These are phyloP conservation scores for Montipora capitata DNA, from an alignment of 92 coral and sea anemone species.

Conservation along the genomic window DNA sequence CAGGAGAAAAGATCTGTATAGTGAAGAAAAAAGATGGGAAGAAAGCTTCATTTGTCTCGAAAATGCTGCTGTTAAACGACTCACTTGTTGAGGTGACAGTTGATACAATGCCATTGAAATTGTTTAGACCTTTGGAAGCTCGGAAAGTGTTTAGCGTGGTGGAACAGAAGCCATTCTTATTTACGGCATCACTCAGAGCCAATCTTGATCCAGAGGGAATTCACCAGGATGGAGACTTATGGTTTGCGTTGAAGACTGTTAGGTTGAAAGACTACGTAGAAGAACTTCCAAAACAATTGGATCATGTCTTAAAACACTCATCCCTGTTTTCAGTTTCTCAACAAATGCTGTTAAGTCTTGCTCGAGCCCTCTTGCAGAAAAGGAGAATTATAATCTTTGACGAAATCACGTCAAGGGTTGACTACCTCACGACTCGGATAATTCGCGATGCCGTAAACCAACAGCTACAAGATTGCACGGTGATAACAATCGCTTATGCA, in stretches of 20 bases:
- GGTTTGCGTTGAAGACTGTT: slow-evolving; percentile 65
- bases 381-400: slow-evolving; percentile 57
- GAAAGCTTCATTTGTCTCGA: slow-evolving; percentile 43
- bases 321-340: slow-evolving; percentile 37
- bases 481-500: slow-evolving; percentile 47
- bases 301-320: slow-evolving; percentile 23
- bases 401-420: slow-evolving; percentile 43
- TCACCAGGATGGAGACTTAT: slow-evolving; percentile 55
- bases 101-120: slow-evolving; percentile 40
- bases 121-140: slow-evolving; percentile 40
- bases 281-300: slow-evolving; percentile 57
- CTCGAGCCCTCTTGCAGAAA: slow-evolving; percentile 55
- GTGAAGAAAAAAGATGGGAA: slow-evolving; percentile 38
- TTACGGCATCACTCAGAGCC: slow-evolving; percentile 52
- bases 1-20: slow-evolving; percentile 54
- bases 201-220: slow-evolving; percentile 71
- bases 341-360: slow-evolving; percentile 45
- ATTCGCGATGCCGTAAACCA: slow-evolving; percentile 46
- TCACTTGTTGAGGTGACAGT: slow-evolving; percentile 37
- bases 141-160: slow-evolving; percentile 60
- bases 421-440: slow-evolving; percentile 45
- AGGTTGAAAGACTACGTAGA: slow-evolving; percentile 44
- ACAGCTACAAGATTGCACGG: slow-evolving; percentile 47
- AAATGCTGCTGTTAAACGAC: slow-evolving; percentile 31
- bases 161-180: slow-evolving; percentile 55